Evolutionary conservation across 53 echinoderm and acorn worm genomes (phyloP).

Genomic region (Patiria pectinifera): DNA sequence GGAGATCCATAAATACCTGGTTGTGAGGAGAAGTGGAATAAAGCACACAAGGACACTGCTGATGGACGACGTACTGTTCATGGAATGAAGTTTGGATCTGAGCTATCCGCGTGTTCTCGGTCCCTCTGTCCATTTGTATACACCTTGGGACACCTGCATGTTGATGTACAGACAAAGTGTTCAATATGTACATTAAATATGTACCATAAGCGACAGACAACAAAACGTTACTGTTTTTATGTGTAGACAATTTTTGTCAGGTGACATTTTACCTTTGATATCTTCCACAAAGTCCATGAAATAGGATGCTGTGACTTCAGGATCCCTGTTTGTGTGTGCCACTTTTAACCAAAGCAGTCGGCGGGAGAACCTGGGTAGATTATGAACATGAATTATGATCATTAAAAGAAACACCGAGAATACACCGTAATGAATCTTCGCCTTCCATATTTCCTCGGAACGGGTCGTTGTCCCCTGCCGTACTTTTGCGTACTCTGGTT

Average conservation of each 20-base stretch:
- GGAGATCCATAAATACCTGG: constrained; percentile 23
- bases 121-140: constrained; percentile 41
- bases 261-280: constrained; percentile 34
- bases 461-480: too few species aligned
- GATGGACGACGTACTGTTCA: constrained; percentile 4
- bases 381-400: too few species aligned
- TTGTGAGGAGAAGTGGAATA: constrained; percentile 33
- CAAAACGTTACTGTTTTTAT: too few species aligned
- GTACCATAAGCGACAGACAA: too few species aligned
- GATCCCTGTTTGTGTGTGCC: constrained; percentile 33
- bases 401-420: not conserved
- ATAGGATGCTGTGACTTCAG: constrained; percentile 28
- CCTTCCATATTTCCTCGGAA: too few species aligned
- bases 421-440: not conserved
- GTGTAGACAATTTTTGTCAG: too few species aligned
- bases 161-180: too few species aligned
- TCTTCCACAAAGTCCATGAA: constrained; percentile 40
- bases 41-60: constrained; percentile 33
- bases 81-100: constrained; percentile 35
- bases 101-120: not conserved
- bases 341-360: constrained; percentile 35
- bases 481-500: too few species aligned
- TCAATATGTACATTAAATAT: too few species aligned
- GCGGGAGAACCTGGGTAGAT: constrained; percentile 18
- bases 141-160: constrained; percentile 44